A percentile compares a stretch with the other conserved stretches of the same genome.
Conservation (phyloP, 2,888 invertebrate species). For the Nesidiocoris tenuis region DNA sequence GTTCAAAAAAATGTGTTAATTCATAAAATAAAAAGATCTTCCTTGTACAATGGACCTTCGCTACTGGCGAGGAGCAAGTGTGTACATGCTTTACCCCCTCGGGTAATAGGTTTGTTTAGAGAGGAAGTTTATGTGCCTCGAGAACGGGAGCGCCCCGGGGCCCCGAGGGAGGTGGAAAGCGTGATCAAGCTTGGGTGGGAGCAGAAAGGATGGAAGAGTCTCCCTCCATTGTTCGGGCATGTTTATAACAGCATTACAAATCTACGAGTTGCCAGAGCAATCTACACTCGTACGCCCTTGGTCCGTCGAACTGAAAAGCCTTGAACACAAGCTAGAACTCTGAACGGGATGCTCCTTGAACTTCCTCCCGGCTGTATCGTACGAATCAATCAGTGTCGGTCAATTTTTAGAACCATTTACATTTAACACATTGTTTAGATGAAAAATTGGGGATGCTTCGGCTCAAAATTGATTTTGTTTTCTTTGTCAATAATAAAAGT, state of each 20-base stretch:
- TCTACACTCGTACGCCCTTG: neutral
- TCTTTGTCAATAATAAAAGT: too few relatives aligned
- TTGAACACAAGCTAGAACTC: too few relatives aligned
- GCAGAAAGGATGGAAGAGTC: neutral
- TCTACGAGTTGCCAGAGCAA: constrained; percentile 33
- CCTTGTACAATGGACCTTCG: too few relatives aligned
- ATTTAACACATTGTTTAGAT: too few relatives aligned
- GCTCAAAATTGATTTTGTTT: too few relatives aligned
- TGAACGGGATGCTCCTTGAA: too few relatives aligned
- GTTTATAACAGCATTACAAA: constrained; percentile 39
- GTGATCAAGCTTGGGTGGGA: neutral
- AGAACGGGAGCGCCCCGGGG: neutral
- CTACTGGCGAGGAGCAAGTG: neutral
- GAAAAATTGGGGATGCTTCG: too few relatives aligned
- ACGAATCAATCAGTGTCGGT: too few relatives aligned
- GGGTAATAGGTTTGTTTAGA: neutral
- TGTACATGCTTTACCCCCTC: neutral
- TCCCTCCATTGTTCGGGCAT: constrained; percentile 14
- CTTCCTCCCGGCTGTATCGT: too few relatives aligned
- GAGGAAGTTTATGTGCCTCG: neutral
- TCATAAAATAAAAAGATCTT: too few relatives aligned
- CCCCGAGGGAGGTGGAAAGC: neutral
- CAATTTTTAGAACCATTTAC: too few relatives aligned
- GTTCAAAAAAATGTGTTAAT: too few relatives aligned
- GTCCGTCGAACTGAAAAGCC: neutral